Evolutionary conservation across 2,888 invertebrate species (phyloP).

Genomic region (Smittia sp.): DNA sequence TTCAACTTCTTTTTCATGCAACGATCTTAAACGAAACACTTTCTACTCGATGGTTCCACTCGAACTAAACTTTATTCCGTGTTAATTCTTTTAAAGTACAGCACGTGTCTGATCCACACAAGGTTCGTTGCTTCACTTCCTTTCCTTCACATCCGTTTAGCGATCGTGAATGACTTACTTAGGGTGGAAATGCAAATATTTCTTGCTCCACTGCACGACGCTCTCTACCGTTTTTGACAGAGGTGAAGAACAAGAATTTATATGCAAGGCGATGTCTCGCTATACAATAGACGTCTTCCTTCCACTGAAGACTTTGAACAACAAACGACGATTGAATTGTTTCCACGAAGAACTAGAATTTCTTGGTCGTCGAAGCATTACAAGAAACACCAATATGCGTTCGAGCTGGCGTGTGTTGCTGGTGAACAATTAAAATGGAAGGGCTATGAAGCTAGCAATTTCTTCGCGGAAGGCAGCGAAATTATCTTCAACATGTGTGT

Average conservation of each 20-base stretch:
- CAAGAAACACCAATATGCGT: not conserved
- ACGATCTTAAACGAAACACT: not conserved
- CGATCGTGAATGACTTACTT: not conserved
- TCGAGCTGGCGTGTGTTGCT: not conserved
- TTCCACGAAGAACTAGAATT: not conserved
- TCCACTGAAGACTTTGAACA: constrained; percentile 18
- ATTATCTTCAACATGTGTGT: constrained; percentile 6
- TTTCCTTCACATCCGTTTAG: not conserved
- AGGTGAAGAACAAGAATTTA: no score
- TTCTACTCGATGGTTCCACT: constrained; percentile 1
- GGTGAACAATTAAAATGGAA: not conserved
- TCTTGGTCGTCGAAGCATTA: not conserved
- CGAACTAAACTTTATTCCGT: not conserved
- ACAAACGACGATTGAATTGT: constrained; percentile 30
- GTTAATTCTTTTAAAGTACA: not conserved
- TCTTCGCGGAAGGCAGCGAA: not conserved
- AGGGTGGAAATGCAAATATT: constrained; percentile 2
- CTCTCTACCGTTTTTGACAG: no score
- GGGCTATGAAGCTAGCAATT: not conserved
- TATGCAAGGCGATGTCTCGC: no score
- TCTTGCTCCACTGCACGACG: not conserved
- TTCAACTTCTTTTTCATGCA: not conserved
- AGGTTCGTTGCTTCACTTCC: not conserved
- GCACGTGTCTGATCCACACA: not conserved
- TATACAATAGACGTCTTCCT: constrained; percentile 3